Evolutionary conservation across 2,113 vertebrate species (phyloP), one percentile per base, ranked within the genome.

Genomic region (Rhinolophus sinicus): DNA sequence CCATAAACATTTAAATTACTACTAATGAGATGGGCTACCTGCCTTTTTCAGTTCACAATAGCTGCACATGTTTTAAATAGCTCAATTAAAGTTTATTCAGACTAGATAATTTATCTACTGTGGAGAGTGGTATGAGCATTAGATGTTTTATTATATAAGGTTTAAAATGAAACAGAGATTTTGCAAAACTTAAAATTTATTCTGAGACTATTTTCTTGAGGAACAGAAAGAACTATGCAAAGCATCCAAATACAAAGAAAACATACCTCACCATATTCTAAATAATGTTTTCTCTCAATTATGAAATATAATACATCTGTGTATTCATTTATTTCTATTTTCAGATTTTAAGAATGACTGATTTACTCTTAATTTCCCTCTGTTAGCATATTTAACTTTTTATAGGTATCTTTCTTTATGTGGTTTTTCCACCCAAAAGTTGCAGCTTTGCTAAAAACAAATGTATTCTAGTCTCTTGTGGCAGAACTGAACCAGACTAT

Each of bases 21-120:
- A 97, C 96, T 98, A 98, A 98, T 97, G 90, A 98, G 97, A 97
- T 97, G 98, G 98, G 97, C 97, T 96, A 97, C 95, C 96, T 97
- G 90, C 92, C 93, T 98, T 86, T 96, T 98, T 97, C 93, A 93
- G 28, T 98, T 96, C 92, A 98, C 90, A 98, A 98, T 96, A 98
- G 97, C 96, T 98, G 96, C 89, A 97, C 81, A 84, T 96, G 94
- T 98, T 98, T 98, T 98, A 98, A 98, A 98, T 96, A 82, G 87
- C 96, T 98, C 98, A 98, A 97, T 98, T 98, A 98, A 98, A 98
- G 95, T 98, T 98, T 98, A 98, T 98, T 98, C 98, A 98, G 97
- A 93, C 93, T 96, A 97, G 94, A 98, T 98, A 98, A 98, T 97
- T 98, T 96, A 98, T 98, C 96, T 96, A 98, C 95, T 94, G 78